Percentiles rank a stretch among this genome's conserved stretches.
Conservation (phyloP, 2,113 vertebrate species). For the Ciconia maguari region DNA sequence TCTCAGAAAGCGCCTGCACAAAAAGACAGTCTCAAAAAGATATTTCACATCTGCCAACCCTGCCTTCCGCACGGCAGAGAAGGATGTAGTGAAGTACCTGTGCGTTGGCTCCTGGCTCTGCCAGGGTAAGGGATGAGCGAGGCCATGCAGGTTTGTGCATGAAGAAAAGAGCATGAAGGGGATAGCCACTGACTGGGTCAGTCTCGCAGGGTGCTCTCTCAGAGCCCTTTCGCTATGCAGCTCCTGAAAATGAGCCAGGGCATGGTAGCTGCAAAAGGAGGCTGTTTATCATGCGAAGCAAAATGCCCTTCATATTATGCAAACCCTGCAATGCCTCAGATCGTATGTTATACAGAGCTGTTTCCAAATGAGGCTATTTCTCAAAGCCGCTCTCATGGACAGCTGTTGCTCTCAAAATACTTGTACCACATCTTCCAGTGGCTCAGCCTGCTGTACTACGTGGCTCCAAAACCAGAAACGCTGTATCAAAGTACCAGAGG, state of each 20-base stretch:
- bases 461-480: not conserved
- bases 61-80: not conserved
- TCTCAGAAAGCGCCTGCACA: fast-evolving
- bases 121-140: not conserved
- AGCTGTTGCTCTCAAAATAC: not conserved
- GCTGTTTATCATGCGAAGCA: not conserved
- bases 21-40: not conserved
- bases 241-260: not conserved
- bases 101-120: not conserved
- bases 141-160: fast-evolving
- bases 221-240: not conserved
- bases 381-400: not conserved
- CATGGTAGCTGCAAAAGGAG: not conserved
- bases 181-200: not conserved
- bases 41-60: not conserved
- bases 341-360: fast-evolving
- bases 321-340: not conserved
- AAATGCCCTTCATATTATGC: not conserved
- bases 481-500: not conserved
- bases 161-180: not conserved
- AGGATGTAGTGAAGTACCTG: not conserved
- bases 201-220: not conserved
- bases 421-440: not conserved
- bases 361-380: not conserved
- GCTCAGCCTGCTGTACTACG: not conserved